Percentiles rank a stretch among this genome's conserved stretches.
These are phyloP conservation scores for Nicator chloris DNA, from an alignment of 2,113 vertebrate genomes.

Conservation along the genomic window DNA sequence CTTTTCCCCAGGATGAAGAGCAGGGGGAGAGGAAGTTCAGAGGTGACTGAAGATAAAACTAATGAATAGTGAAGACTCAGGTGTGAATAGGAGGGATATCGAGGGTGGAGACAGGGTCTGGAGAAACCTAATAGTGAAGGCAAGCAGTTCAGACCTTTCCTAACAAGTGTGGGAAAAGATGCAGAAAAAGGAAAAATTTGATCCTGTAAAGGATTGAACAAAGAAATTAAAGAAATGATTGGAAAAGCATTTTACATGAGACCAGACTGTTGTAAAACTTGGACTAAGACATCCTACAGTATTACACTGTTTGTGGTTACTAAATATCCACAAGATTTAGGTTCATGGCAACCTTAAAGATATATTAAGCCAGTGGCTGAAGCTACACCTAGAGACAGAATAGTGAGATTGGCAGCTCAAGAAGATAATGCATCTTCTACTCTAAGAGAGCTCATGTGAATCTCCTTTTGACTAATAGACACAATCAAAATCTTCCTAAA, in stretches of 20 bases:
- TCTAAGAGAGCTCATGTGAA: neutral
- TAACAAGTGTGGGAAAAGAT: neutral
- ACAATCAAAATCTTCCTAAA: slow-evolving; percentile 21
- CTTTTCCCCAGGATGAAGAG: neutral
- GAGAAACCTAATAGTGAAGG: neutral
- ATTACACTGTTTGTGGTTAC: neutral
- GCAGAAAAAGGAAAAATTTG: neutral
- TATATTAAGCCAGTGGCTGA: neutral
- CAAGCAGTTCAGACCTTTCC: neutral
- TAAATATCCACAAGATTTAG: neutral
- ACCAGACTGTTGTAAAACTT: neutral
- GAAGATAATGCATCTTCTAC: neutral
- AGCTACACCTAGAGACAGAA: neutral
- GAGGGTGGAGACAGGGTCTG: neutral
- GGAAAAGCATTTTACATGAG: neutral
- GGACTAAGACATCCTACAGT: neutral
- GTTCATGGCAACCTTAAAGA: neutral
- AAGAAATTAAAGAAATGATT: neutral
- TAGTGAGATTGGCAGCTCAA: neutral
- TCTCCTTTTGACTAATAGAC: neutral
- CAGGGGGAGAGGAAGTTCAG: neutral
- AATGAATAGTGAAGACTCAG: neutral
- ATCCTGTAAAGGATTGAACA: neutral
- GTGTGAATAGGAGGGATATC: neutral
- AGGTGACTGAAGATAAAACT: neutral